Conservation (phyloP, 2,888 invertebrate genomes). For the Neocrepidodera transversa region DNA sequence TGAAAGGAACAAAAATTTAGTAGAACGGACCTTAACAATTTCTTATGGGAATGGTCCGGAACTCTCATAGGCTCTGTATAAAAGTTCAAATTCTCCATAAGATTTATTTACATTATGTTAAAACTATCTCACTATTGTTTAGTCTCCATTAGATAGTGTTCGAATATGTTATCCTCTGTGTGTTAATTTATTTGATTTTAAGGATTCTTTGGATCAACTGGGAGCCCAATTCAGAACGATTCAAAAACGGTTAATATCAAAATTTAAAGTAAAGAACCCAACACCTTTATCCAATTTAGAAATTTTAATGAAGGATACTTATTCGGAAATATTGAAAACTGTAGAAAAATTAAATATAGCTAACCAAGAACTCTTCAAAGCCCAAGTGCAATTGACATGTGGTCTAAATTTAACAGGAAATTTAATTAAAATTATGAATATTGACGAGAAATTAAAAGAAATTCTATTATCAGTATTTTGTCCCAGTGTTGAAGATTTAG, state of each 20-base stretch:
- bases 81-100: too few species aligned
- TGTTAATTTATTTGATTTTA: conserved; percentile 38
- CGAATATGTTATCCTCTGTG: too few species aligned
- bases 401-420: conserved; percentile 49
- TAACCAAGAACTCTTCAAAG: conserved; percentile 39
- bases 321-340: conserved; percentile 65
- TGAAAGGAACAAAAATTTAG: too few species aligned
- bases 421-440: conserved; percentile 51
- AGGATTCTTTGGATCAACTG: conserved; percentile 64
- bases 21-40: too few species aligned
- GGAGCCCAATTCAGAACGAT: conserved; percentile 79
- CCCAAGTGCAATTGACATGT: conserved; percentile 53
- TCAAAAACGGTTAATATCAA: conserved; percentile 77
- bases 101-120: too few species aligned
- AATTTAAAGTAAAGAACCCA: conserved; percentile 81
- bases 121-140: too few species aligned
- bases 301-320: conserved; percentile 74
- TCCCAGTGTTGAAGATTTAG: conserved; percentile 31
- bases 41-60: too few species aligned
- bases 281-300: conserved; percentile 76
- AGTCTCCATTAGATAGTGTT: too few species aligned
- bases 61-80: too few species aligned
- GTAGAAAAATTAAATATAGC: conserved; percentile 62
- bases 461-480: conserved; percentile 51
- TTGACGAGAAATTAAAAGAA: conserved; percentile 46